These are phyloP conservation scores for Coenonympha arcania DNA, from an alignment of 2,888 invertebrate genomes.

Conservation along the genomic window DNA sequence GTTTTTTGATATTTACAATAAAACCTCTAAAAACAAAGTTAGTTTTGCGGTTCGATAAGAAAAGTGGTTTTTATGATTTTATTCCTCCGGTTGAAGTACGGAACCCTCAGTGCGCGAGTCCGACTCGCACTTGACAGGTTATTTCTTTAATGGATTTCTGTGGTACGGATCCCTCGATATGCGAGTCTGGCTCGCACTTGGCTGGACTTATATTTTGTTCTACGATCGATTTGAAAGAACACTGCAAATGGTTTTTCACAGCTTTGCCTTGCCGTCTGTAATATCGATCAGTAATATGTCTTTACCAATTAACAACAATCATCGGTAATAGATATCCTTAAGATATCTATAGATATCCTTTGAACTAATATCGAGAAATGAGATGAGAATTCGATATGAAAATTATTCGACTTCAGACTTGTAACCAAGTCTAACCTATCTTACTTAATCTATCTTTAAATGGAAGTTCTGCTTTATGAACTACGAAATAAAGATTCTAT, in stretches of 20 bases:
- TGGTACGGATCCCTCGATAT: too few relatives aligned
- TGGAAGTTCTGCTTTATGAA: neutral
- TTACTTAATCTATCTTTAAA: neutral
- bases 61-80: too few relatives aligned
- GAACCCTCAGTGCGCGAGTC: too few relatives aligned
- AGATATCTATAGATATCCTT: slow-evolving; percentile 9
- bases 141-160: too few relatives aligned
- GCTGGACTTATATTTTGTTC: neutral
- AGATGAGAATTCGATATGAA: slow-evolving; percentile 12
- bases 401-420: slow-evolving; percentile 7
- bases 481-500: neutral
- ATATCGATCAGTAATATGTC: neutral
- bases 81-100: too few relatives aligned
- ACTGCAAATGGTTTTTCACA: neutral
- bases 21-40: too few relatives aligned
- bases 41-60: too few relatives aligned
- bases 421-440: slow-evolving; percentile 2
- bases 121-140: too few relatives aligned
- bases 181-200: too few relatives aligned
- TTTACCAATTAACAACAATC: neutral
- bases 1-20: too few relatives aligned
- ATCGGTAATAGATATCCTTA: neutral
- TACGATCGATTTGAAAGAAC: neutral
- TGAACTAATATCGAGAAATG: slow-evolving; percentile 7
- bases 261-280: neutral